Base-by-base conservation (phyloP, 2,888 invertebrate species). In the Meteorus colon region DNA sequence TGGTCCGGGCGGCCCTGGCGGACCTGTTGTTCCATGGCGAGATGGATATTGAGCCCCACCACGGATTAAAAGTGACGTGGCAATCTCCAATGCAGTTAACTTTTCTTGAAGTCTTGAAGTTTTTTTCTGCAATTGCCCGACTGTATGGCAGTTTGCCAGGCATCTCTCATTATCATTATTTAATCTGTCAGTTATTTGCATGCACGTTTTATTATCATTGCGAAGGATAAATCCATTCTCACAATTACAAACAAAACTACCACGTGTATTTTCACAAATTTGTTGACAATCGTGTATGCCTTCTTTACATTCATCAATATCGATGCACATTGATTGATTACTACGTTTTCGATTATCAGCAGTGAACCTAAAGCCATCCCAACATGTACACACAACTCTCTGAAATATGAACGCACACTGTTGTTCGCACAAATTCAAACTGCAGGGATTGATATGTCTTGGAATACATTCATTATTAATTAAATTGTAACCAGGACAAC, bases 231-330 rank as follows among this genome's bases (percentile, higher is more conserved):
- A 92, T 2, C 93, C 93, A 8, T 89, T 82, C 2, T 89, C 82
- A 84, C 94, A 94, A 77, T 90, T 90, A 88, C 94, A 94, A 82
- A 91, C 91, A 86, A 91, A 92, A 66, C 77, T 75, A 34, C 91
- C 91, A 2, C 91, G 90, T 80, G 91, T 92, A 86, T 94, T 94
- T 75, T 92, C 89, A 82, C 95, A 95, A 19, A 88, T 90, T 79
- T 94, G 93, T 77, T 92, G 91, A 83, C 95, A 95, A 16, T 92
- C 93, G 0, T 93, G 93, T 79, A 93, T 93, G 81, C 91, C 89
- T 24, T 85, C 88, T 5, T 87, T 84, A 81, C 93, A 93, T 85
- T 93, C 93, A 84, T 93, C 90, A 51, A 92, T 87, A 82, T 93
- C 94, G 76, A 92, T 86, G 86, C 94, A 94, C 76, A 92, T 92